Percentiles rank a stretch among this genome's conserved stretches.
Evolutionary conservation across 1,140 invertebrate genomes (phyloP).

Genomic region (Lordiphosa stackelbergi): DNA sequence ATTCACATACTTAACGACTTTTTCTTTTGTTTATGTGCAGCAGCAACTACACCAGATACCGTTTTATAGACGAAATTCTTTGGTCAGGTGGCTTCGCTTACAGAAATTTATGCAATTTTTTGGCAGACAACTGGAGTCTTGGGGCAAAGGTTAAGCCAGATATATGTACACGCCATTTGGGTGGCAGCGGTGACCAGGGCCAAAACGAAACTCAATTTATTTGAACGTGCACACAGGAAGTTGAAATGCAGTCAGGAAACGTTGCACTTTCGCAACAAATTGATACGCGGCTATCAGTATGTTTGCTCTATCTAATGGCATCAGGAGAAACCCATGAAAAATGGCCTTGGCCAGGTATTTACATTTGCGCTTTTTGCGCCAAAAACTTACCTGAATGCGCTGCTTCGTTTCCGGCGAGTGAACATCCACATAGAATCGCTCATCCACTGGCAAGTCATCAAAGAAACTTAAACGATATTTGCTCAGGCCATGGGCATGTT

Average conservation of each 20-base stretch:
- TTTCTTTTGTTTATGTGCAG: conserved; percentile 54
- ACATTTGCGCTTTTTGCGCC: conserved; percentile 45
- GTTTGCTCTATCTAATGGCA: conserved; percentile 57
- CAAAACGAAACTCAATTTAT: conserved; percentile 53
- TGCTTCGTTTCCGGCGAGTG: conserved; percentile 53
- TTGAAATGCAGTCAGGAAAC: conserved; percentile 26
- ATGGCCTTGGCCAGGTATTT: conserved; percentile 44
- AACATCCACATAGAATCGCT: conserved; percentile 39
- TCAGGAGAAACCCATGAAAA: conserved; percentile 53
- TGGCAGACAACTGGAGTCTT: conserved; percentile 2
- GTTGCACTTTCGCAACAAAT: conserved; percentile 42
- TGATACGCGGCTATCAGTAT: conserved; percentile 51
- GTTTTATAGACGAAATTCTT: conserved; percentile 26
- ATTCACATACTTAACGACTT: conserved; percentile 49
- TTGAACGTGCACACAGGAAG: conserved; percentile 37
- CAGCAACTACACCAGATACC: conserved; percentile 33
- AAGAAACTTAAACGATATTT: conserved; percentile 51
- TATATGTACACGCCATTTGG: neutral
- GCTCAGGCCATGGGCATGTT: conserved; percentile 47
- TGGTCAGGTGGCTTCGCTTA: neutral
- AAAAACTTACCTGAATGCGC: conserved; percentile 51
- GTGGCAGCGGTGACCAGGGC: neutral
- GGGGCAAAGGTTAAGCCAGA: conserved; percentile 11
- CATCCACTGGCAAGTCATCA: conserved; percentile 40
- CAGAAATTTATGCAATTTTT: conserved; percentile 50